A percentile compares a stretch with the other conserved stretches of the same genome.
Evolutionary conservation across 35 echinoderm and acorn worm species (phyloP).

Genomic region (Eucidaris tribuloides): DNA sequence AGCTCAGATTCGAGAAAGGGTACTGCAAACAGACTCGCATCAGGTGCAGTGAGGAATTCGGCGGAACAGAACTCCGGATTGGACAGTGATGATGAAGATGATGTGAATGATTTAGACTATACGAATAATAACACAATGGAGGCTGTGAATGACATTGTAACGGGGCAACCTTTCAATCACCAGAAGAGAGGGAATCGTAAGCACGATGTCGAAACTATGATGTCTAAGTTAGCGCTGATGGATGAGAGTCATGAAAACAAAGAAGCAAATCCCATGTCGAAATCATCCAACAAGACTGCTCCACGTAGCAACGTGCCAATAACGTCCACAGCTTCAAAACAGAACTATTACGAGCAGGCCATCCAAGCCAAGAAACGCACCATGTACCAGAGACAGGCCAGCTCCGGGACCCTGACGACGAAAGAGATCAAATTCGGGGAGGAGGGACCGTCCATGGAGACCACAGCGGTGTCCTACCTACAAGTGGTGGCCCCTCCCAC

Average conservation of each 20-base stretch:
- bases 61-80: not conserved
- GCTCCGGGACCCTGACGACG: constrained; percentile 25
- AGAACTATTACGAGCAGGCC: constrained; percentile 52
- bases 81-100: not conserved
- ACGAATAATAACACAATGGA: not conserved
- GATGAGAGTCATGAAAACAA: constrained; percentile 44
- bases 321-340: constrained; percentile 19
- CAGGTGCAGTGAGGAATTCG: not conserved
- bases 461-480: constrained; percentile 34
- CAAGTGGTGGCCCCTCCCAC: not conserved
- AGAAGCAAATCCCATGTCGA: not conserved
- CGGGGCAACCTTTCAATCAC: not conserved
- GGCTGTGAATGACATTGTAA: not conserved
- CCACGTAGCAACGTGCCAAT: too few relatives aligned
- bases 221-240: constrained; percentile 31
- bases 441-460: constrained; percentile 27
- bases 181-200: not conserved
- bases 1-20: not conserved
- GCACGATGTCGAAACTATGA: constrained; percentile 62
- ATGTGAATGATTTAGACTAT: not conserved
- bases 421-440: constrained; percentile 58
- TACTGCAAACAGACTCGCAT: not conserved
- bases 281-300: too few relatives aligned
- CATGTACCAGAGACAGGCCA: constrained; percentile 27
- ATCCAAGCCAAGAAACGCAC: constrained; percentile 17